phyloP scores from a whole-genome alignment of 92 coral and sea anemone species.

The Parazoanthus darwini region DNA sequence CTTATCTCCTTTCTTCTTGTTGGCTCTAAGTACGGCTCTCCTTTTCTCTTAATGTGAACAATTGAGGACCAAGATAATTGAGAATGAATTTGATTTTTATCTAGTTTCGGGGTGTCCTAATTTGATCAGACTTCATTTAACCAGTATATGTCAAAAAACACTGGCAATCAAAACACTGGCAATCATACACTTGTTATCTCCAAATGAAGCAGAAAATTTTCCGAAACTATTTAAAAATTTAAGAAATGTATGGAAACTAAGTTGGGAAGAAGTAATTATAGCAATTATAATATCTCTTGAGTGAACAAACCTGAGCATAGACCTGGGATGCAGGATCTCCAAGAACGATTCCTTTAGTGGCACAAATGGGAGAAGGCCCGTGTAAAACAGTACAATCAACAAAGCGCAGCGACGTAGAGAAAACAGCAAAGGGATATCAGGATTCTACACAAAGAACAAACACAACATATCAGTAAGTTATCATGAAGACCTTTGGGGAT shows the following conservation, averaged over 20 bases:
- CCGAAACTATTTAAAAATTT: too few relatives aligned
- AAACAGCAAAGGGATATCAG: conserved; percentile 88
- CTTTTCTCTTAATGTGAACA: too few relatives aligned
- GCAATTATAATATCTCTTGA: neutral
- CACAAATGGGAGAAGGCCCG: conserved; percentile 90
- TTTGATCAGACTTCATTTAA: too few relatives aligned
- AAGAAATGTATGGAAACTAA: too few relatives aligned
- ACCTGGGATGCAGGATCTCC: conserved; percentile 82
- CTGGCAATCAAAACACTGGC: too few relatives aligned
- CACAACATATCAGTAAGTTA: neutral
- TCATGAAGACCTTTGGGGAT: neutral
- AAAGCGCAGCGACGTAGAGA: conserved; percentile 82
- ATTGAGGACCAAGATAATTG: too few relatives aligned
- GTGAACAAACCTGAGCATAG: conserved; percentile 80
- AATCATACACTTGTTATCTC: too few relatives aligned
- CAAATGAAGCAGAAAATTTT: too few relatives aligned
- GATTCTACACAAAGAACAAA: conserved; percentile 64
- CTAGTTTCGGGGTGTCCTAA: too few relatives aligned
- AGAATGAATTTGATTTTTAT: too few relatives aligned
- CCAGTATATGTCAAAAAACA: too few relatives aligned
- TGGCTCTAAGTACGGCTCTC: neutral
- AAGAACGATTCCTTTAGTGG: conserved; percentile 92
- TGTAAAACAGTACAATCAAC: conserved; percentile 73
- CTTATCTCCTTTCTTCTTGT: neutral
- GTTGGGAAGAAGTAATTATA: too few relatives aligned